Evolutionary conservation across 1,140 invertebrate genomes (phyloP), one percentile per base, ranked within the genome.

Genomic region (Bombus haemorrhoidalis): DNA sequence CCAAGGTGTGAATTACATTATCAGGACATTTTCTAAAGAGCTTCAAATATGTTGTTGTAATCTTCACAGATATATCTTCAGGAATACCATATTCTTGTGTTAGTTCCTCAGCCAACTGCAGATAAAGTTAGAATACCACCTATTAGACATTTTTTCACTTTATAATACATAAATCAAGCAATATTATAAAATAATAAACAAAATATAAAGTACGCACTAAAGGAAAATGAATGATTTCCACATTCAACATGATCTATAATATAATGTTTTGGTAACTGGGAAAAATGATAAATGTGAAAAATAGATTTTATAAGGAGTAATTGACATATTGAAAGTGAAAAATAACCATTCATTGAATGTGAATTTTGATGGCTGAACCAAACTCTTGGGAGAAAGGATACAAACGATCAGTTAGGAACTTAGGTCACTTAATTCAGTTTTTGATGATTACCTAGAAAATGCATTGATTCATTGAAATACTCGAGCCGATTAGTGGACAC

Each of bases 11-110:
- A 53, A 96, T 94, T 74, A 96, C 94, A 93, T 98, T 97, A 90
- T 98, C 97, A 3, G 97, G 97, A 92, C 97, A 97, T 87, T 97
- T 96, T 89, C 98, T 96, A 93, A 98, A 98, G 66, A 96, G 95
- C 86, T 96, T 96, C 78, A 98, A 94, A 93, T 97, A 98, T 68
- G 95, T 96, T 57, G 96, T 94, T 66, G 97, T 97, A 88, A 96
- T 96, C 89, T 96, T 94, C 81, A 93, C 92, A 34, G 97, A 96
- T 57, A 95, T 94, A 69, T 97, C 96, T 87, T 95, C 94, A 39
- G 96, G 95, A 59, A 98, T 93, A 76, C 96, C 96, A 94, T 97
- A 97, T 88, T 97, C 95, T 90, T 96, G 94, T 86, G 96, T 95
- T 93, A 98, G 95, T 89, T 97, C 96, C 89, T 97, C 96, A 69